A percentile compares a stretch with the other conserved stretches of the same genome.
phyloP scores from a whole-genome alignment of 2,888 invertebrate genomes.

The Coleophora flavipennella region DNA sequence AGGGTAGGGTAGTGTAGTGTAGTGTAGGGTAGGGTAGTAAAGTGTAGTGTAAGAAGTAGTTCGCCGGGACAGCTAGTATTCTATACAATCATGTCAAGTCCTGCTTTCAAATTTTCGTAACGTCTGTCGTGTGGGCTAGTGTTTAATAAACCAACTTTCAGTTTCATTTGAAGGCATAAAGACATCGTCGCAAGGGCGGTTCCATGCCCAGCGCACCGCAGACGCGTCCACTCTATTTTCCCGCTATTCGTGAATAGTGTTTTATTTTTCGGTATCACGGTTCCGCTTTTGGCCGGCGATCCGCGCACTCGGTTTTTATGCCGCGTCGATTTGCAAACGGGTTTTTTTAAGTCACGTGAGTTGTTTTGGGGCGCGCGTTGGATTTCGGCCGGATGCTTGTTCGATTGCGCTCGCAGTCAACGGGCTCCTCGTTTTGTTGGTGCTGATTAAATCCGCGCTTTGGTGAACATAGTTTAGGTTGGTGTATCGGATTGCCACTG shows the following conservation, averaged over 20 bases:
- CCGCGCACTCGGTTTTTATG: conserved; percentile 55
- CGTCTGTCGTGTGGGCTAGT: no score
- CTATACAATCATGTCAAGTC: no score
- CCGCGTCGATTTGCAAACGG: conserved; percentile 61
- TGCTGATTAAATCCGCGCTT: conserved; percentile 68
- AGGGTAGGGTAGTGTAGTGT: no score
- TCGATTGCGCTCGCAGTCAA: conserved; percentile 58
- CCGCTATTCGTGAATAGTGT: conserved; percentile 46
- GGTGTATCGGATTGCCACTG: conserved; percentile 38
- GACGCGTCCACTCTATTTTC: conserved; percentile 59
- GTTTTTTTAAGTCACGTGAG: conserved; percentile 60
- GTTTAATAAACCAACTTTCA: background rate
- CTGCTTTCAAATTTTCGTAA: no score
- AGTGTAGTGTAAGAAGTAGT: no score
- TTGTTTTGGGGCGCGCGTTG: conserved; percentile 64
- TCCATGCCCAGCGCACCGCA: conserved; percentile 18
- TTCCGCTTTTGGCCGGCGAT: conserved; percentile 68
- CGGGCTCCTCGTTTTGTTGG: conserved; percentile 46
- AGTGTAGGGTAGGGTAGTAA: no score
- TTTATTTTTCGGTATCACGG: conserved; percentile 72
- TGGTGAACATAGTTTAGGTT: conserved; percentile 67
- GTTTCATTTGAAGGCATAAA: conserved; percentile 11
- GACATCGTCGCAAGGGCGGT: conserved; percentile 26
- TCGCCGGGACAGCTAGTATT: no score
- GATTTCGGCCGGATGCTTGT: conserved; percentile 61